Percentiles rank a stretch among this genome's conserved stretches.
Evolutionary conservation across 2,113 vertebrate genomes (phyloP).

Genomic region (Sebastes schlegelii): DNA sequence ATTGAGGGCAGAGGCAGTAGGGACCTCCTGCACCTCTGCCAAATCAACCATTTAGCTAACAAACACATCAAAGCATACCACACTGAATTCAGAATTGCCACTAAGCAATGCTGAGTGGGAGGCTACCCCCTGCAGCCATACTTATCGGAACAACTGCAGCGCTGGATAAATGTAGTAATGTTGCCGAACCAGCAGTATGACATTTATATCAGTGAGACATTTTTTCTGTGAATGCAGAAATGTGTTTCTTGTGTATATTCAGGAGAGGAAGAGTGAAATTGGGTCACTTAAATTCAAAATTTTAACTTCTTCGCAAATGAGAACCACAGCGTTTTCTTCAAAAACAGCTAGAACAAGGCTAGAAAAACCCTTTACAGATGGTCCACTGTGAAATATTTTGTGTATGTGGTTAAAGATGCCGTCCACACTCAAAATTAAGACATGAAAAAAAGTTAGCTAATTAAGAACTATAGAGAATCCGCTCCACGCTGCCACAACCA

Average conservation of each 20-base stretch:
- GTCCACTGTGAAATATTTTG: constrained; percentile 26
- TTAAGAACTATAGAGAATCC: constrained; percentile 70
- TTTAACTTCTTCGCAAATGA: constrained; percentile 34
- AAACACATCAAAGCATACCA: constrained; percentile 72
- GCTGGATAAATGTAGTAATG: constrained; percentile 56
- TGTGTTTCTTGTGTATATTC: not conserved
- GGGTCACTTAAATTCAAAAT: constrained; percentile 29
- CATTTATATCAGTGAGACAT: constrained; percentile 55
- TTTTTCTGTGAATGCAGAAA: constrained; percentile 51
- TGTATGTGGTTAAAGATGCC: not conserved
- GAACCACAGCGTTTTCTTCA: not conserved
- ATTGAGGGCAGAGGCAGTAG: constrained; percentile 68
- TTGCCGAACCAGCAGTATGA: constrained; percentile 49
- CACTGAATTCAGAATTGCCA: constrained; percentile 67
- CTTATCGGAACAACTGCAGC: constrained; percentile 73
- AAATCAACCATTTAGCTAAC: constrained; percentile 78
- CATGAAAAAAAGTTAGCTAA: constrained; percentile 63
- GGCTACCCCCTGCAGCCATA: constrained; percentile 71
- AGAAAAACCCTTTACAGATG: constrained; percentile 25
- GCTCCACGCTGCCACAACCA: constrained; percentile 41
- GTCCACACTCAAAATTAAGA: constrained; percentile 48
- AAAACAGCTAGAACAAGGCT: constrained; percentile 13
- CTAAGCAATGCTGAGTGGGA: constrained; percentile 71
- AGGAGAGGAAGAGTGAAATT: constrained; percentile 27
- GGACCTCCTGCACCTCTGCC: constrained; percentile 67